Evolutionary conservation across 2,888 invertebrate genomes (phyloP).

Genomic region (Reticulitermes lucifugus): DNA sequence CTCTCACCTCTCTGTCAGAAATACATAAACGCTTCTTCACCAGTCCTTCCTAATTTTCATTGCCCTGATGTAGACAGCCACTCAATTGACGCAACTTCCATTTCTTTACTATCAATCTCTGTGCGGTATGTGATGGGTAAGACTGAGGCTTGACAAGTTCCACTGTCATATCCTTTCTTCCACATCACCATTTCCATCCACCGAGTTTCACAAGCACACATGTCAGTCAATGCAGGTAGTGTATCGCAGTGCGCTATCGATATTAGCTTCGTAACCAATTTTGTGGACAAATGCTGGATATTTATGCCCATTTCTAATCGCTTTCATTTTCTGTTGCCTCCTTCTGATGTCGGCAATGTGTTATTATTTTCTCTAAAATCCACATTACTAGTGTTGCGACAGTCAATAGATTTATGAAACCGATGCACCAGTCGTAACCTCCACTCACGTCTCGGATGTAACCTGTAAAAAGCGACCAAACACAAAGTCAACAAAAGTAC

Average conservation of each 20-base stretch:
- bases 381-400: conserved; percentile 66
- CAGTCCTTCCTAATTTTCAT: too few species aligned
- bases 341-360: background rate
- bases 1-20: too few species aligned
- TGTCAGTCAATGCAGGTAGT: background rate
- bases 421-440: conserved; percentile 70
- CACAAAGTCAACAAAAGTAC: conserved; percentile 56
- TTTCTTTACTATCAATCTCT: too few species aligned
- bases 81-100: too few species aligned
- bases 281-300: background rate
- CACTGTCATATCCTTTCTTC: background rate
- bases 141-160: too few species aligned
- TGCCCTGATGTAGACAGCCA: too few species aligned
- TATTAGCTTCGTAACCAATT: background rate
- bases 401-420: conserved; percentile 72
- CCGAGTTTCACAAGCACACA: background rate
- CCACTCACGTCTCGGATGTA: conserved; percentile 71
- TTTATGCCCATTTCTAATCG: background rate
- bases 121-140: too few species aligned
- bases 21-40: too few species aligned
- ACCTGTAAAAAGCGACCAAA: conserved; percentile 62
- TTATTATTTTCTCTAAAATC: conserved; percentile 43
- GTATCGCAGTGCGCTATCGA: background rate
- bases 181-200: background rate
- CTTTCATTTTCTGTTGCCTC: background rate